phyloP scores from a whole-genome alignment of 2,797 vertebrate species.

The Phyllotis vaccarum region DNA sequence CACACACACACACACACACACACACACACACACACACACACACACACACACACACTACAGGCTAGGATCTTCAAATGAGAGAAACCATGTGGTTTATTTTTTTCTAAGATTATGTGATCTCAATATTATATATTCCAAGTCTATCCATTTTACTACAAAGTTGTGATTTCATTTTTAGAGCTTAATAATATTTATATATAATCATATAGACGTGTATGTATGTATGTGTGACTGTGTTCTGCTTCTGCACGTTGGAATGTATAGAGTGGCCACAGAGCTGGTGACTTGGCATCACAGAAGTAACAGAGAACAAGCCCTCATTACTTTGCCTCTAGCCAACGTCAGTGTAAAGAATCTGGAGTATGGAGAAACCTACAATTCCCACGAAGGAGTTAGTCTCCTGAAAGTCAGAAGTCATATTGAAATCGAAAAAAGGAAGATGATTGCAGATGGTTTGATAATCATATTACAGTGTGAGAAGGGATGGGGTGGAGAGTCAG shows the following conservation, averaged over 20 bases:
- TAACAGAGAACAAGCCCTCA: neutral
- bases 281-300: neutral
- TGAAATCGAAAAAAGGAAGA: conserved; percentile 24
- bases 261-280: neutral
- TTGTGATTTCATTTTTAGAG: neutral
- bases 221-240: neutral
- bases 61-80: neutral
- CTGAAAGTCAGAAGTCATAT: neutral
- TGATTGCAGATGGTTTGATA: neutral
- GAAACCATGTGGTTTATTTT: neutral
- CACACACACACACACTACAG: neutral
- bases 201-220: neutral
- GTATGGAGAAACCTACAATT: neutral
- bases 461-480: neutral
- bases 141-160: neutral
- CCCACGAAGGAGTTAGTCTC: neutral
- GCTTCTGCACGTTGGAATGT: neutral
- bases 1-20: neutral
- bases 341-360: neutral
- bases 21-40: neutral
- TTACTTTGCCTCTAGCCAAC: neutral
- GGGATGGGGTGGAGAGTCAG: neutral
- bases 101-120: neutral
- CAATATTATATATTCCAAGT: neutral
- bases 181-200: neutral